phyloP scores from a whole-genome alignment of 2,113 vertebrate genomes.

The Anseranas semipalmata region DNA sequence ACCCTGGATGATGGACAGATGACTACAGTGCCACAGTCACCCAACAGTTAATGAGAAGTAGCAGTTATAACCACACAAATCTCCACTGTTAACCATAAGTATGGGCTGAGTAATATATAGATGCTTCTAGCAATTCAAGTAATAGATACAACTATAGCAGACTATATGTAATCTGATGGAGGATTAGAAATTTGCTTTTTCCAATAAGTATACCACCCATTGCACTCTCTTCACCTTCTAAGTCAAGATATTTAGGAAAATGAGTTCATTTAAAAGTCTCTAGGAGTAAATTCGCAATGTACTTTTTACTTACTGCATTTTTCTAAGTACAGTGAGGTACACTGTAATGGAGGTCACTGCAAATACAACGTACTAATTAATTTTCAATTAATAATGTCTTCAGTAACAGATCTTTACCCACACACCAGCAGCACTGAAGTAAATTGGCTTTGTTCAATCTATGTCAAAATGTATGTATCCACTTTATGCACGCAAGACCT shows the following conservation, averaged over 20 bases:
- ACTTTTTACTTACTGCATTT: neutral
- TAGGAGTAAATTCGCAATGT: neutral
- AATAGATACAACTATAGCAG: neutral
- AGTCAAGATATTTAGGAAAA: neutral
- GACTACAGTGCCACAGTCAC: neutral
- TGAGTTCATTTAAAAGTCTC: neutral
- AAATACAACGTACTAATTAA: neutral
- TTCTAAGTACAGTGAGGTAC: neutral
- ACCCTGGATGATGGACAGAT: neutral
- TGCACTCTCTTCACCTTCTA: neutral
- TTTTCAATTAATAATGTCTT: neutral
- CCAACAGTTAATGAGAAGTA: neutral
- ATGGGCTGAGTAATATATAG: neutral
- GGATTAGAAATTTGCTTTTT: neutral
- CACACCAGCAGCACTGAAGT: neutral
- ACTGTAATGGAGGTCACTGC: neutral
- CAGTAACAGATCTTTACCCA: neutral
- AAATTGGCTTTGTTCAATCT: neutral
- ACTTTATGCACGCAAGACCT: neutral
- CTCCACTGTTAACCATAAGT: neutral
- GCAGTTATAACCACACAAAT: neutral
- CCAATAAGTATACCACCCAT: neutral
- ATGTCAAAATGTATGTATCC: neutral
- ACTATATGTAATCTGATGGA: neutral
- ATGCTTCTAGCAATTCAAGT: neutral